These are phyloP conservation scores for Semnornis frantzii DNA, from an alignment of 2,113 vertebrate species.

Conservation along the genomic window DNA sequence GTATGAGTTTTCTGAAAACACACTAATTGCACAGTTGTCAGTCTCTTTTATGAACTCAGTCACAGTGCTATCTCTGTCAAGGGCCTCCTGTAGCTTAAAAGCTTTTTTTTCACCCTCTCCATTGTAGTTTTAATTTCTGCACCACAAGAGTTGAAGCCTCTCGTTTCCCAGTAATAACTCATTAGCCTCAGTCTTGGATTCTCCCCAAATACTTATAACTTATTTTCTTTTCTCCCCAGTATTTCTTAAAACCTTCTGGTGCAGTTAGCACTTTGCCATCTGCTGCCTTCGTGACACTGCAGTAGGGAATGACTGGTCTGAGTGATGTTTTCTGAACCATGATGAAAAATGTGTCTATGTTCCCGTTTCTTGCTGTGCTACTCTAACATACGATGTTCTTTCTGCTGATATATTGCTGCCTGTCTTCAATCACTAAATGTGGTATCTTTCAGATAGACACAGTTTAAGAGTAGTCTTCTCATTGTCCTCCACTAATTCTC, in stretches of 20 bases:
- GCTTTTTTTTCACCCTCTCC: background rate
- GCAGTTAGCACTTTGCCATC: constrained; percentile 44
- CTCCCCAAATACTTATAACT: background rate
- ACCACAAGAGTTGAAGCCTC: background rate
- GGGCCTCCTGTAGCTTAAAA: background rate
- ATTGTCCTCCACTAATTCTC: background rate
- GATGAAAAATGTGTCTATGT: background rate
- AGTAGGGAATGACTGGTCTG: background rate
- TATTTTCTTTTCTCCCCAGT: background rate
- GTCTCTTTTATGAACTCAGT: background rate
- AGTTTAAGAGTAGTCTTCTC: background rate
- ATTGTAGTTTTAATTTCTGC: background rate
- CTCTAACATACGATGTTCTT: background rate
- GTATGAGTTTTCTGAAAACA: background rate
- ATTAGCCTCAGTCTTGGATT: background rate
- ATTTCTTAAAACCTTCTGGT: constrained; percentile 29
- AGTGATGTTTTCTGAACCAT: constrained; percentile 30
- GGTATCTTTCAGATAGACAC: constrained; percentile 28
- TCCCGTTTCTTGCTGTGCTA: background rate
- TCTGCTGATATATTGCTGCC: constrained; percentile 12
- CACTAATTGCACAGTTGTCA: background rate
- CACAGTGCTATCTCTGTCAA: background rate
- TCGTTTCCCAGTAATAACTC: background rate
- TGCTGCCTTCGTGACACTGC: background rate
- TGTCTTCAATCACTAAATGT: constrained; percentile 21